Evolutionary conservation across 2,888 invertebrate species (phyloP).

Genomic region (Liposcelis brunnea): DNA sequence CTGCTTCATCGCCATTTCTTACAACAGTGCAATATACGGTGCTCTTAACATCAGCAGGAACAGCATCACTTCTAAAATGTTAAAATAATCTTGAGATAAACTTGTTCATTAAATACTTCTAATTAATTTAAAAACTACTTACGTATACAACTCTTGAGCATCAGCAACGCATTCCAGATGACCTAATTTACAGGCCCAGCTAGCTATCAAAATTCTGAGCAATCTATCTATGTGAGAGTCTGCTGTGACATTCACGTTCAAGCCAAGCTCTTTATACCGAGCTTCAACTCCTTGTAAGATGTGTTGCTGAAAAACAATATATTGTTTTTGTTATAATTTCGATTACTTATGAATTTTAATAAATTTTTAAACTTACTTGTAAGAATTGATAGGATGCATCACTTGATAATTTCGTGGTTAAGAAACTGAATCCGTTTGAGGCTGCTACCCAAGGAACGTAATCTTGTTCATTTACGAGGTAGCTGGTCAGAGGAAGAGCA

Average conservation of each 20-base stretch:
- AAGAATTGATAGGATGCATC: too few species aligned
- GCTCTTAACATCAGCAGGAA: background rate
- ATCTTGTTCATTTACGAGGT: background rate
- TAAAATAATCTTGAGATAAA: too few species aligned
- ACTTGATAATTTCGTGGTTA: background rate
- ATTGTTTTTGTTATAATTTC: too few species aligned
- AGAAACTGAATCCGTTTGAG: background rate
- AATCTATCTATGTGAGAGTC: background rate
- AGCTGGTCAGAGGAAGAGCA: background rate
- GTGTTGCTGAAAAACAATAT: background rate
- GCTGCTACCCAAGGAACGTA: background rate
- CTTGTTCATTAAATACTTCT: too few species aligned
- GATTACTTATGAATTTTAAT: too few species aligned
- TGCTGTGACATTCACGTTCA: too few species aligned
- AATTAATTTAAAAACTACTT: too few species aligned
- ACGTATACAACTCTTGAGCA: too few species aligned
- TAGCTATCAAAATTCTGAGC: background rate
- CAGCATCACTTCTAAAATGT: too few species aligned
- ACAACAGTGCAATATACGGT: background rate
- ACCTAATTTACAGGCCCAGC: conserved; percentile 1
- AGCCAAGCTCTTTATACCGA: background rate
- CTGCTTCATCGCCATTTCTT: background rate
- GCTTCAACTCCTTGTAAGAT: background rate
- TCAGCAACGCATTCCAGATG: too few species aligned
- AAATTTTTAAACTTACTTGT: too few species aligned